These are phyloP conservation scores for Panthera leo DNA, from an alignment of 2,113 vertebrate species.

Conservation along the genomic window DNA sequence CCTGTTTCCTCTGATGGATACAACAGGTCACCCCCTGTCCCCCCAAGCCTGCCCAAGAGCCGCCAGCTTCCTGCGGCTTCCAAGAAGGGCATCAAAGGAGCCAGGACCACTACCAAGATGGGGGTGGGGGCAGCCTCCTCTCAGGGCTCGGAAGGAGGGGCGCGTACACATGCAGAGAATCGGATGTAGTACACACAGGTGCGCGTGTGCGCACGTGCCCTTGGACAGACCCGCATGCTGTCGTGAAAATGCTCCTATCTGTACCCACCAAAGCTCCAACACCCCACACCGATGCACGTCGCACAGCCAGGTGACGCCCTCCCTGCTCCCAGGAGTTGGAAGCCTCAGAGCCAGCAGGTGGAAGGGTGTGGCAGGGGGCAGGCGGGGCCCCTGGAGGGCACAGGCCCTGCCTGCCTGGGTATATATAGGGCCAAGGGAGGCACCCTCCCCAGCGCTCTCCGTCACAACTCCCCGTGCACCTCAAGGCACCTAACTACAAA, in stretches of 20 bases:
- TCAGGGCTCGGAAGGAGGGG: neutral
- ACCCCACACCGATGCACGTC: neutral
- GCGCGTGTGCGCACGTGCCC: fast-evolving
- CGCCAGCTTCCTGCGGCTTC: neutral
- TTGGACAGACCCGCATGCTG: neutral
- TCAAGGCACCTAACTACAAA: constrained; percentile 42
- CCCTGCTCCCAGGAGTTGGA: neutral
- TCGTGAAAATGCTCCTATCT: neutral
- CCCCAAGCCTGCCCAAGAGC: neutral
- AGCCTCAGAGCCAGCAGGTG: neutral
- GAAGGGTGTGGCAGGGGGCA: constrained; percentile 43
- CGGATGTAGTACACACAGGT: neutral
- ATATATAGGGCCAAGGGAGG: neutral
- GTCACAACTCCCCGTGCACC: constrained; percentile 26
- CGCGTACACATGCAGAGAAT: neutral
- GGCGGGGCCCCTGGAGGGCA: constrained; percentile 39
- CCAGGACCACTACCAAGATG: neutral
- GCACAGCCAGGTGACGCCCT: neutral
- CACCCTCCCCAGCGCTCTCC: neutral
- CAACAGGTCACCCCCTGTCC: neutral
- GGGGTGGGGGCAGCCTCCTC: neutral
- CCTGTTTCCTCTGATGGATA: neutral
- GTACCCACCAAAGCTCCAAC: neutral
- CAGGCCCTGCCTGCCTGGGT: neutral
- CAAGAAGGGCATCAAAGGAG: neutral